Evolutionary conservation across 1,140 invertebrate genomes (phyloP), one percentile per base, ranked within the genome.

Genomic region (Cylas formicarius): DNA sequence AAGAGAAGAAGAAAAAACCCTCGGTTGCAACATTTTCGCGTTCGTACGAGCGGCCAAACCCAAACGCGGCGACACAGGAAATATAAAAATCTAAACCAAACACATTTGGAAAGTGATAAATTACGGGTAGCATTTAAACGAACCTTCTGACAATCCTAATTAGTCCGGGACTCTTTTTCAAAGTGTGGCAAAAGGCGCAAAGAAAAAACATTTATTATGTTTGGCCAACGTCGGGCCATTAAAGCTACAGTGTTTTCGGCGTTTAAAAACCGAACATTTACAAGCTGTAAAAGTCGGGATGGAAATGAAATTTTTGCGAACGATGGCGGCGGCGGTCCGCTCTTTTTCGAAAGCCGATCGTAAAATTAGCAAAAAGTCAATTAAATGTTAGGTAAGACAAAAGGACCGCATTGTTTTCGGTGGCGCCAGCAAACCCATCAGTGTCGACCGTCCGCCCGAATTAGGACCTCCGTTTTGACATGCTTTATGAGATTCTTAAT

Each of bases 321-420:
- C n/a, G n/a, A n/a, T 3, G 6, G 14, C 33, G 11, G 43, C 18
- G n/a, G 24, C 35, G 21, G 36, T 19, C 13, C 2, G n/a, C 24
- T 36, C 34, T 18, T 20, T 13, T 11, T 21, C 24, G n/a, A 1
- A 46, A 22, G 13, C 14, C 17, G 22, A 16, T 46, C 44, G 20
- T 46, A 39, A 46, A 46, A 46, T 38, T 38, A 39, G 35, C 36
- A 46, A 39, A 44, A 46, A 46, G 21, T 46, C 44, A 46, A 46
- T 46, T 46, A 46, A 34, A 46, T 39, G 18, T 21, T 19, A 26
- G 11, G 36, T 46, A 46, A 39, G 36, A 46, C 44, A 46, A 46
- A 46, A 46, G 36, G 10, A 22, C 35, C 35, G 44, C 26, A n/a
- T 17, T 23, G 28, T 28, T 10, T 19, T 32, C 24, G 11, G 26